Percentiles rank a stretch among this genome's conserved stretches.
phyloP scores from a whole-genome alignment of 2,113 vertebrate species.

The Plotosus lineatus region DNA sequence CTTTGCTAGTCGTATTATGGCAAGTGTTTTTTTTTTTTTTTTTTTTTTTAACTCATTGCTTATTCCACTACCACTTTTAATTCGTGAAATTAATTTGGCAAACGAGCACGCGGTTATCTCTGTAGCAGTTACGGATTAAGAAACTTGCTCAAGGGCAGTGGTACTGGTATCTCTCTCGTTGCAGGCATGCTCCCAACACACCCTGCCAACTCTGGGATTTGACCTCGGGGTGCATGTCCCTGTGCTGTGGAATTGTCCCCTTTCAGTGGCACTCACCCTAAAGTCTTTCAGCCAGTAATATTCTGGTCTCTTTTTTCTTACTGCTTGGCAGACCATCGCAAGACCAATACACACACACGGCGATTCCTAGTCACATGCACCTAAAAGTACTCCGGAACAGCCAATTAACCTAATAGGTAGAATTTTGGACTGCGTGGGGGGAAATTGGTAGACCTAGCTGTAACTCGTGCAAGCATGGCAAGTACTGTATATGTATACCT shows the following conservation, averaged over 20 bases:
- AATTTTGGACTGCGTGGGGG: too few relatives aligned
- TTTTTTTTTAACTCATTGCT: not conserved
- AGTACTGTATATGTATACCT: too few relatives aligned
- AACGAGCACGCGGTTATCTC: slow-evolving; percentile 5
- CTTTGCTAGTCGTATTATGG: not conserved
- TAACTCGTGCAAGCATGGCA: too few relatives aligned
- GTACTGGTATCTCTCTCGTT: slow-evolving; percentile 2
- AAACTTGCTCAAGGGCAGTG: slow-evolving; percentile 16
- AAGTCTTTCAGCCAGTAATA: not conserved
- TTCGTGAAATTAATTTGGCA: not conserved
- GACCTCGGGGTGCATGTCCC: slow-evolving; percentile 13
- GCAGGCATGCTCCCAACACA: slow-evolving; percentile 6
- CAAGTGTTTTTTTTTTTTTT: not conserved
- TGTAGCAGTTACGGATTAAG: slow-evolving; percentile 12
- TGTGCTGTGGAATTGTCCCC: not conserved
- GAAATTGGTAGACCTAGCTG: too few relatives aligned
- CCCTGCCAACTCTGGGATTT: slow-evolving; percentile 13
- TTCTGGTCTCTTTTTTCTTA: too few relatives aligned
- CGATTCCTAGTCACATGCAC: too few relatives aligned
- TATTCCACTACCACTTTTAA: not conserved
- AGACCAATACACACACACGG: too few relatives aligned
- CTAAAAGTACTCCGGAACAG: too few relatives aligned
- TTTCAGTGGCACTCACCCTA: not conserved
- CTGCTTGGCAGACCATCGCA: too few relatives aligned
- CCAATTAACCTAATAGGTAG: too few relatives aligned